Evolutionary conservation across 2,888 invertebrate genomes (phyloP).

Genomic region (Drosophila hamatofila): DNA sequence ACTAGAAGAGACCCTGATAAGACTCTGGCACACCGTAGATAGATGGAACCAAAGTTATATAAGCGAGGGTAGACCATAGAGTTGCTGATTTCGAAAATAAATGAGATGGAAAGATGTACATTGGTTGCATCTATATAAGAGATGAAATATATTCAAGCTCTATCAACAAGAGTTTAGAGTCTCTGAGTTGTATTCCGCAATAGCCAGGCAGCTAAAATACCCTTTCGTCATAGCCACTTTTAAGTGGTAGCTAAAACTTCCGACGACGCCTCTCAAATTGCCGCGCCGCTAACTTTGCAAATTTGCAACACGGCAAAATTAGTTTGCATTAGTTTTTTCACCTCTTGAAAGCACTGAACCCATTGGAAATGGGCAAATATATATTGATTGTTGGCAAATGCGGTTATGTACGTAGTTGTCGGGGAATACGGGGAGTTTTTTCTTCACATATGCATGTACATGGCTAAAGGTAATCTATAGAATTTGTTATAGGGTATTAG

Average conservation of each 20-base stretch:
- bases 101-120: not conserved
- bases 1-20: not conserved
- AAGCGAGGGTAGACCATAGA: not conserved
- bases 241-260: constrained; percentile 28
- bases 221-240: not conserved
- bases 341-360: not conserved
- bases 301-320: constrained; percentile 59
- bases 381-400: not conserved
- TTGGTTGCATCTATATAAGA: not conserved
- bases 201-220: not conserved
- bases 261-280: constrained; percentile 47
- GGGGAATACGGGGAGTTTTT: not conserved
- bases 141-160: not conserved
- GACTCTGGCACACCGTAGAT: not conserved
- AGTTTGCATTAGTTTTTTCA: constrained; percentile 38
- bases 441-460: not conserved
- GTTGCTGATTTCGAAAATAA: not conserved
- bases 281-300: constrained; percentile 38
- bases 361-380: not conserved
- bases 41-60: not conserved
- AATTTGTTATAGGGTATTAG: too few relatives aligned
- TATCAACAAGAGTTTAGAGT: not conserved
- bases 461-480: too few relatives aligned
- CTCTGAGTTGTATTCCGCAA: not conserved
- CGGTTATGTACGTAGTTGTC: not conserved